A percentile compares a stretch with the other conserved stretches of the same genome.
phyloP scores from a whole-genome alignment of 2,888 invertebrate species.

The Hemicrepidius hirtus region DNA sequence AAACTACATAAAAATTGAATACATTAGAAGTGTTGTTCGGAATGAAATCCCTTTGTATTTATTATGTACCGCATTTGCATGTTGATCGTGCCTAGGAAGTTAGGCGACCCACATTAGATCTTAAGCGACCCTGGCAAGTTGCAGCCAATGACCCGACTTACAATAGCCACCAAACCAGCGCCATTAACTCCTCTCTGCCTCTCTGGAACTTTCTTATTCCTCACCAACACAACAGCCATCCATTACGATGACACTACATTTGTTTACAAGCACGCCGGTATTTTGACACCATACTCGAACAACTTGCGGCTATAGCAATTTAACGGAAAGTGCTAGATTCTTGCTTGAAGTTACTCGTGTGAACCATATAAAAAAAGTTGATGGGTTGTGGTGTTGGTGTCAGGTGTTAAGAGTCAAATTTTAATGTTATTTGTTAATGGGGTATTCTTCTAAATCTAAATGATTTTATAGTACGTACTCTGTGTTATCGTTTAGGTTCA shows the following conservation, averaged over 20 bases:
- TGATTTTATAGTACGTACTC: too few species aligned
- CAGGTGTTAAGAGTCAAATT: conserved; percentile 3
- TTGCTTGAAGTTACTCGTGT: conserved; percentile 13
- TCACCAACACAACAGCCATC: conserved; percentile 30
- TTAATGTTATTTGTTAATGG: background rate
- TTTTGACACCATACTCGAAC: conserved; percentile 29
- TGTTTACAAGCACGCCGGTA: conserved; percentile 39
- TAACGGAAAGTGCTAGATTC: conserved; percentile 41
- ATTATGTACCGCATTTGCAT: conserved; percentile 18
- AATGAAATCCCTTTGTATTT: too few species aligned
- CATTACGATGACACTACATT: conserved; percentile 41
- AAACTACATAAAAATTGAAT: too few species aligned
- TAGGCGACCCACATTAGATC: conserved; percentile 61
- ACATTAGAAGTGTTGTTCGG: too few species aligned
- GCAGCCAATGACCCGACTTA: conserved; percentile 65
- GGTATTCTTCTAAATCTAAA: too few species aligned
- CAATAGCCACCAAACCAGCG: conserved; percentile 64
- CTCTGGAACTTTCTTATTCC: conserved; percentile 38
- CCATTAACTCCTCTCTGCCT: conserved; percentile 60
- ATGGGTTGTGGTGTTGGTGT: background rate
- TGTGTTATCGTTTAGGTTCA: too few species aligned
- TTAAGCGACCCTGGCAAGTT: conserved; percentile 59
- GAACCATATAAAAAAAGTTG: conserved; percentile 20
- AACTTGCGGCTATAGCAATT: conserved; percentile 21
- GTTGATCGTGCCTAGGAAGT: conserved; percentile 43